A percentile compares a stretch with the other conserved stretches of the same genome.
Conservation (phyloP, 2,888 invertebrate species). For the Melinaea menophilus region DNA sequence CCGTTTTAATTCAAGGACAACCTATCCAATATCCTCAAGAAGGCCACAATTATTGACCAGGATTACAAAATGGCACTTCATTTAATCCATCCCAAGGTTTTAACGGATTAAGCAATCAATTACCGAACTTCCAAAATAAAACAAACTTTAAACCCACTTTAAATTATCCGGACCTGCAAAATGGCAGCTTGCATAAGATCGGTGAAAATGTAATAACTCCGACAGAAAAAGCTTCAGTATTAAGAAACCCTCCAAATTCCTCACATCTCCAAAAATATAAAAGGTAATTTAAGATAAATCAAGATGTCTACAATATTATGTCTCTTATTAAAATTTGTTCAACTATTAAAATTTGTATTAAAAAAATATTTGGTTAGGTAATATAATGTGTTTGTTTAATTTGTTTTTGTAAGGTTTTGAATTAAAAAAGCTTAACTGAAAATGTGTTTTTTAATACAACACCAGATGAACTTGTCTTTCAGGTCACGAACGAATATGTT, state of each 20-base stretch:
- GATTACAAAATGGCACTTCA: constrained; percentile 19
- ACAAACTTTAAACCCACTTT: constrained; percentile 5
- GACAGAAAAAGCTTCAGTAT: constrained; percentile 17
- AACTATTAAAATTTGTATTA: too few relatives aligned
- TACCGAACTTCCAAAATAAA: constrained; percentile 13
- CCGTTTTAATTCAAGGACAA: constrained; percentile 27
- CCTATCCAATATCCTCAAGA: constrained; percentile 28
- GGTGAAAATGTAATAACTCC: neutral
- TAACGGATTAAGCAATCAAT: constrained; percentile 18
- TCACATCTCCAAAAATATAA: neutral
- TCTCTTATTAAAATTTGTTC: neutral
- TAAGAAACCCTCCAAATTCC: neutral
- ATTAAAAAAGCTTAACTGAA: constrained; percentile 1
- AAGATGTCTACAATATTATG: too few relatives aligned
- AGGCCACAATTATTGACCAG: constrained; percentile 20
- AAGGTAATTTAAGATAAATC: neutral
- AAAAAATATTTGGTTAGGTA: neutral
- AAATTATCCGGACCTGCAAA: neutral
- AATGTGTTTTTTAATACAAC: constrained; percentile 6
- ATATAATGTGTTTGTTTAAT: neutral
- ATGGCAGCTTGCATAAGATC: neutral
- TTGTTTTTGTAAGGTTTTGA: neutral
- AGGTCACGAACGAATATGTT: constrained; percentile 5
- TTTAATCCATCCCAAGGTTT: constrained; percentile 15
- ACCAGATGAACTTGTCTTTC: neutral